Base-by-base conservation (phyloP, 2,888 invertebrate genomes). In the Spicauda simplicius region DNA sequence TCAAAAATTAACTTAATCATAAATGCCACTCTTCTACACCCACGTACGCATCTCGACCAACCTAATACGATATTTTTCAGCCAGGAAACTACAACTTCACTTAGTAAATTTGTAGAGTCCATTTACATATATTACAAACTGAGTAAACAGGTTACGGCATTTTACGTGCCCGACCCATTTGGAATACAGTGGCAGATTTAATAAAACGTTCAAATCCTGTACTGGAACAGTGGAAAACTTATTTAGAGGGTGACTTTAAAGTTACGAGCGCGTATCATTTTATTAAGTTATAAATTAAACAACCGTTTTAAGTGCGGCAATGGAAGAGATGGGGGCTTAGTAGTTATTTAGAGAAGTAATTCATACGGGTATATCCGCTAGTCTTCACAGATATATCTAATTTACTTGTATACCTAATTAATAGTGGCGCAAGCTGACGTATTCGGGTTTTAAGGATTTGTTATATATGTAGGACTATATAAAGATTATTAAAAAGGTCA, bases 101-200 rank as follows among this genome's bases (percentile, higher is more conserved):
- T 61, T 37, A 61, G 59, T 55, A 66, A 66, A 66, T 67, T 67
- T 61, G 33, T 50, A 20, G 50, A 67, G 20, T 37, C 56, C 55
- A 66, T 66, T 66, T 66, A 66, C 66, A 66, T 66, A 66, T 37
- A 61, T 66, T 66, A 66, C 66, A 56, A 66, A 61, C 59, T 54
- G 59, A 18, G 50, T 66, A 66, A 66, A 61, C 66, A 61, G 55
- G 66, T 66, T 66, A 66, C 54, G 20, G 50, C 18, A 61, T 66
- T 66, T 66, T 66, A 66, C 66, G 56, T 61, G 66, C 60, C 48
- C 60, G 56, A 67, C 67, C 61, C 52, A 52, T 67, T 61, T 61
- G 18, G 67, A 67, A 67, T 56, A 67, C 60, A 48, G 56, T 53
- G 25, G 37, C 56, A 67, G 61, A 67, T 67, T 67, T 61, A 61